These are phyloP conservation scores for Drosophila ustulata DNA, from an alignment of 2,888 invertebrate genomes.

Conservation along the genomic window DNA sequence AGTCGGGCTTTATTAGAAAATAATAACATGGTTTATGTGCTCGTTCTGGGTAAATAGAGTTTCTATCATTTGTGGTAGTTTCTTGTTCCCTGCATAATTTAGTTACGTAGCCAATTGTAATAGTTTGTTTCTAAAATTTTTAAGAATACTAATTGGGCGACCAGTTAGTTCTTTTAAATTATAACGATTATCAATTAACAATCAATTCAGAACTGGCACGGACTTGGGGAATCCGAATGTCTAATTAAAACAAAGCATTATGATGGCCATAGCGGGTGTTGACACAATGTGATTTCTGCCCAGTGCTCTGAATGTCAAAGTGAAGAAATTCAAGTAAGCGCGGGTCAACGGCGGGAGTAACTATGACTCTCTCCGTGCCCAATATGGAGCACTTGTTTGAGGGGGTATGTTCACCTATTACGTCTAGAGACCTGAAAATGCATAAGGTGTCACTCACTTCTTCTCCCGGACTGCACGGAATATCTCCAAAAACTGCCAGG, in stretches of 20 bases:
- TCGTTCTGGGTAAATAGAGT: too few relatives aligned
- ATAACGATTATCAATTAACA: conserved; percentile 84
- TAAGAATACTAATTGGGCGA: conserved; percentile 40
- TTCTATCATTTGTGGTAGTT: conserved; percentile 42
- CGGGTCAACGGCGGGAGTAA: too few relatives aligned
- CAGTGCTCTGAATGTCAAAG: conserved; percentile 86
- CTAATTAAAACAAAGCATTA: conserved; percentile 90
- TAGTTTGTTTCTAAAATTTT: conserved; percentile 63
- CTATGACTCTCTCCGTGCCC: too few relatives aligned
- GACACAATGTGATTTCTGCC: conserved; percentile 89
- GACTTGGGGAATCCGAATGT: conserved; percentile 87
- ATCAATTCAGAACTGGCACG: conserved; percentile 43
- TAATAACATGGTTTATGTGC: too few relatives aligned
- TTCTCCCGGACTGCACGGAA: too few relatives aligned
- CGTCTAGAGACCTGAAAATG: too few relatives aligned
- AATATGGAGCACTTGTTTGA: too few relatives aligned
- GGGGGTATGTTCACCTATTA: too few relatives aligned
- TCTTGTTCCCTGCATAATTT: conserved; percentile 54
- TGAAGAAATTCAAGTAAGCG: too few relatives aligned
- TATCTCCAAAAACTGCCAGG: too few relatives aligned
- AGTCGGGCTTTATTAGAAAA: too few relatives aligned
- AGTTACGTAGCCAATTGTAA: conserved; percentile 59
- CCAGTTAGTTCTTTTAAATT: conserved; percentile 48
- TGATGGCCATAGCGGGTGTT: conserved; percentile 88
- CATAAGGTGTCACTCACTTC: too few relatives aligned